Evolutionary conservation across 2,113 vertebrate genomes (phyloP).

Genomic region (Apus apus): DNA sequence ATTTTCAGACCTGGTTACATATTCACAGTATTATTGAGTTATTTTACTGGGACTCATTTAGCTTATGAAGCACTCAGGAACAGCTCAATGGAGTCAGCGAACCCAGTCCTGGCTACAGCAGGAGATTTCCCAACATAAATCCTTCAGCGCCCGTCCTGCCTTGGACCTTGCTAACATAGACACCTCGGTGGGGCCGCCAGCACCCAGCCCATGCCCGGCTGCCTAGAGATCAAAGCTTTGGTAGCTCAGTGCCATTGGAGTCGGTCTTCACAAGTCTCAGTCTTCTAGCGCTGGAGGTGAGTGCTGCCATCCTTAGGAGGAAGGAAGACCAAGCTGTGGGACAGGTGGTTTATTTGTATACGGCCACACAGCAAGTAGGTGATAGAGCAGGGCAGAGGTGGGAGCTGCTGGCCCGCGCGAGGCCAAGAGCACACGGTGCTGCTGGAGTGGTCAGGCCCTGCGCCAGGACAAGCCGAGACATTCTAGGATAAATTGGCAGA

Average conservation of each 20-base stretch:
- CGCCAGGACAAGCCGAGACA: conserved; percentile 47
- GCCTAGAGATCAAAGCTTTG: not conserved
- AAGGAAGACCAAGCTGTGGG: not conserved
- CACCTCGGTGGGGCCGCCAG: not conserved
- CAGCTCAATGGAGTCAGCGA: not conserved
- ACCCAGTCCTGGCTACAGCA: not conserved
- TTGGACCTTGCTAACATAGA: fast-evolving
- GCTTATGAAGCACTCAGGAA: not conserved
- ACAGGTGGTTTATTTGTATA: not conserved
- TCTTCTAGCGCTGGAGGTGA: not conserved
- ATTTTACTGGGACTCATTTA: not conserved
- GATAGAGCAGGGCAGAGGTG: not conserved
- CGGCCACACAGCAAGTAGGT: not conserved
- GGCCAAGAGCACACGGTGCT: conserved; percentile 10
- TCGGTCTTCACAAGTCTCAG: fast-evolving
- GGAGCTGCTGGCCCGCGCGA: not conserved
- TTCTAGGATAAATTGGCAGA: conserved; percentile 63
- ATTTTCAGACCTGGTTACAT: not conserved
- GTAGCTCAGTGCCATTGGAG: not conserved
- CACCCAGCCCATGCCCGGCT: fast-evolving
- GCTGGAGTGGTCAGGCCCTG: conserved; percentile 45
- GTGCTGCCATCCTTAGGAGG: fast-evolving
- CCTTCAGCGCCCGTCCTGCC: fast-evolving
- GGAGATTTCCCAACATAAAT: not conserved
- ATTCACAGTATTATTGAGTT: not conserved